Evolutionary conservation across 2,888 invertebrate genomes (phyloP).

Genomic region (Catocala fraxini): DNA sequence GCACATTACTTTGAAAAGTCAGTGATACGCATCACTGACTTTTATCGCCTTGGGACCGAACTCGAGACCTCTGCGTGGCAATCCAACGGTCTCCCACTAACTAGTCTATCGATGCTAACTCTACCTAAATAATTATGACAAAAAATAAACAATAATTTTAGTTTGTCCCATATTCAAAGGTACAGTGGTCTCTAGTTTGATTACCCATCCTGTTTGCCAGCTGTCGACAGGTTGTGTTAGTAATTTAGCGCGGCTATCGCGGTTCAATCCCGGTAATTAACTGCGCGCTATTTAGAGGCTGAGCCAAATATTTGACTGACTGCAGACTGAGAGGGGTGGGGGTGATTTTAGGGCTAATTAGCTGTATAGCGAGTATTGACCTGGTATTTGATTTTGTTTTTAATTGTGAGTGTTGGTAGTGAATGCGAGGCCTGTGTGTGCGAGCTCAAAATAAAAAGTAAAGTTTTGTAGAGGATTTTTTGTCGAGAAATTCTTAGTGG

Average conservation of each 20-base stretch:
- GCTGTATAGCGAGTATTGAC: not conserved
- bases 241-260: conserved; percentile 48
- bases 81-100: no score
- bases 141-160: no score
- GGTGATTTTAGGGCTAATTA: conserved; percentile 10
- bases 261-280: conserved; percentile 65
- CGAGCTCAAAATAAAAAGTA: no score
- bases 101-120: no score
- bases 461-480: no score
- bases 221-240: conserved; percentile 43
- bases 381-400: not conserved
- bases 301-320: conserved; percentile 32
- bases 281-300: conserved; percentile 34
- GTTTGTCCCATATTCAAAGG: conserved; percentile 14
- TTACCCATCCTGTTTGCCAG: conserved; percentile 21
- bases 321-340: conserved; percentile 1
- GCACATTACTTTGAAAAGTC: no score
- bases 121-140: no score
- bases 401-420: not conserved
- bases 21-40: no score
- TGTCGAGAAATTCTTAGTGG: no score
- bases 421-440: no score
- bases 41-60: no score
- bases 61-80: no score
- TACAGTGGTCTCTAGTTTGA: conserved; percentile 1